phyloP scores from a whole-genome alignment of 2,888 invertebrate species.

The Epinotia brunnichana region DNA sequence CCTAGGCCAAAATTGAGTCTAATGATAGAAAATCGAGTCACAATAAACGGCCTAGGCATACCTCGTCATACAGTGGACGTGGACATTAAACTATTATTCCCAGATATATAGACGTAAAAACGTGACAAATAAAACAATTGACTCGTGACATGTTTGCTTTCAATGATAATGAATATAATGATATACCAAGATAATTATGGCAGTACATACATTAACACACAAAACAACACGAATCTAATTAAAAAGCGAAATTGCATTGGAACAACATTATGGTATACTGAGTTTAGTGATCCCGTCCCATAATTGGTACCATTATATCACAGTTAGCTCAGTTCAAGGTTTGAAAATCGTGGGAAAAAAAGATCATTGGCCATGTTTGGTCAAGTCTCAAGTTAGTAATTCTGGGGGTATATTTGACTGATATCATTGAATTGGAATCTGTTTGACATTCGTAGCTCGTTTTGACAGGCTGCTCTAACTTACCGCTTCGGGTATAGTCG shows the following conservation, averaged over 20 bases:
- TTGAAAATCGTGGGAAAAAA: slow-evolving; percentile 32
- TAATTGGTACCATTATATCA: slow-evolving; percentile 14
- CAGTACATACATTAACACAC: slow-evolving; percentile 18
- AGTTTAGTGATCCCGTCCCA: slow-evolving; percentile 30
- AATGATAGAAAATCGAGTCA: too few relatives aligned
- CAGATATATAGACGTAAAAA: slow-evolving; percentile 3
- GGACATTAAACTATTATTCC: slow-evolving; percentile 9
- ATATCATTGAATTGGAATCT: background rate
- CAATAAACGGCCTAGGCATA: background rate
- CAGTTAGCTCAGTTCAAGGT: slow-evolving; percentile 22
- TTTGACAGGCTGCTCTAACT: background rate
- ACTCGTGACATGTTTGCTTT: slow-evolving; percentile 8
- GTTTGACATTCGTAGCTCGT: background rate
- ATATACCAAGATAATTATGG: slow-evolving; percentile 17
- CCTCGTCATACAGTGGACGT: background rate
- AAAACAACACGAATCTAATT: slow-evolving; percentile 17
- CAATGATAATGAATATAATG: background rate
- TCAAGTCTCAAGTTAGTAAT: slow-evolving; percentile 4
- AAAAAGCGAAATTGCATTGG: slow-evolving; percentile 11
- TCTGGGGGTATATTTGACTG: background rate
- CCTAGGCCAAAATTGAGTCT: too few relatives aligned
- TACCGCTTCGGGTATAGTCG: background rate
- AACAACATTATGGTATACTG: slow-evolving; percentile 3
- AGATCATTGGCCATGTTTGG: slow-evolving; percentile 6
- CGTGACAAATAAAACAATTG: slow-evolving; percentile 24